These are phyloP conservation scores for Ramazzottius varieornatus DNA, from an alignment of 2,888 invertebrate genomes.

Conservation along the genomic window DNA sequence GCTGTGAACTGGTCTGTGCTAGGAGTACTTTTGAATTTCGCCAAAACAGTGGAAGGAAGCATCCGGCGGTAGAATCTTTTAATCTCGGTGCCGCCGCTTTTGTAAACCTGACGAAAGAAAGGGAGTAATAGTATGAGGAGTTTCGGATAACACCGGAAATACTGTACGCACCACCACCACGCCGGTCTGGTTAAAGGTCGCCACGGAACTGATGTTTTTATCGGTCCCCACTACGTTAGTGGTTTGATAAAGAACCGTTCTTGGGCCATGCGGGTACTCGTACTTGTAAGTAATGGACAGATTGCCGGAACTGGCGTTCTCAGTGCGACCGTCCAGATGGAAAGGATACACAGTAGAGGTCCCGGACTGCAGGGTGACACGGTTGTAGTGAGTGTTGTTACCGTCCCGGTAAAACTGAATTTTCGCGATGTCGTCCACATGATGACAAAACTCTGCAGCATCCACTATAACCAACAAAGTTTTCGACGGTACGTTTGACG, in stretches of 20 bases:
- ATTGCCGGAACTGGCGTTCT: background rate
- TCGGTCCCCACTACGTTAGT: background rate
- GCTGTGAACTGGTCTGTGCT: background rate
- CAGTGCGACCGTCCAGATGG: background rate
- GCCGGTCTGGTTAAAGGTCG: background rate
- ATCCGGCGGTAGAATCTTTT: background rate
- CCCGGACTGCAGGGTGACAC: background rate
- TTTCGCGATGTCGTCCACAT: background rate
- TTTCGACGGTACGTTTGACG: no score
- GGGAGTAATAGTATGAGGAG: background rate
- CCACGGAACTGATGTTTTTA: background rate
- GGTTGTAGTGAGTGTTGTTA: background rate
- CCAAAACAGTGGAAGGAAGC: background rate
- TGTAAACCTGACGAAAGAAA: background rate
- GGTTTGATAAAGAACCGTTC: no score
- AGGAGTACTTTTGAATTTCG: background rate
- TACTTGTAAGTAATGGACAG: no score
- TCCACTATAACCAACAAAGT: no score
- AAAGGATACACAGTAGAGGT: background rate
- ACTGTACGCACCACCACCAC: background rate
- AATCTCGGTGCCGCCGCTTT: background rate
- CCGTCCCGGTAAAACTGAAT: background rate
- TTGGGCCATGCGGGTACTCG: no score
- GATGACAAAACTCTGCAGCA: no score
- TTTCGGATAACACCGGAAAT: no score